These are phyloP conservation scores for Pherbina coryleti DNA, from an alignment of 2,888 invertebrate genomes.

Conservation along the genomic window DNA sequence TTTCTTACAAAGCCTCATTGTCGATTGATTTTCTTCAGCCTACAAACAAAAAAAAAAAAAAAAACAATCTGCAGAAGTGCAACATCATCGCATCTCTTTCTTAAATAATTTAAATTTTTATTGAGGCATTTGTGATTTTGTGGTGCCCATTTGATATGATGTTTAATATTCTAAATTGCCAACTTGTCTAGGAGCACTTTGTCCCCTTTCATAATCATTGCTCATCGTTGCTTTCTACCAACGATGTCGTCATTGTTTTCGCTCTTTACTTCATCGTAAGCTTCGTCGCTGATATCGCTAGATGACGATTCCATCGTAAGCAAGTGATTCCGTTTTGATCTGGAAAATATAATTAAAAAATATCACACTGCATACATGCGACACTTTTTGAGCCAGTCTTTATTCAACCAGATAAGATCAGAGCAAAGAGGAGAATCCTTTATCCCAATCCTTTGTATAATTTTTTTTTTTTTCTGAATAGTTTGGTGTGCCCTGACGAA, in stretches of 20 bases:
- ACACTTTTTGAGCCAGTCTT: not conserved
- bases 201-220: conserved; percentile 4
- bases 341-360: not conserved
- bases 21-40: conserved; percentile 6
- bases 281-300: not conserved
- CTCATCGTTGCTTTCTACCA: not conserved
- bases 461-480: too few species aligned
- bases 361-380: not conserved
- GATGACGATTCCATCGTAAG: not conserved
- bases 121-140: not conserved
- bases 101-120: not conserved
- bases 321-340: not conserved
- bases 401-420: not conserved
- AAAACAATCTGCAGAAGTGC: conserved; percentile 1
- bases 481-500: not conserved
- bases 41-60: not conserved
- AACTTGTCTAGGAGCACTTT: conserved; percentile 17
- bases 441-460: too few species aligned
- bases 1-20: not conserved
- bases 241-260: conserved; percentile 27
- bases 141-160: not conserved
- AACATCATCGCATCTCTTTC: conserved; percentile 2
- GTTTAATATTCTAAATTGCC: not conserved
- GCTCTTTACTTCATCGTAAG: conserved; percentile 9
- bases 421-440: too few species aligned